Evolutionary conservation across 2,113 vertebrate genomes (phyloP).

Genomic region (Phyllostomus hastatus): DNA sequence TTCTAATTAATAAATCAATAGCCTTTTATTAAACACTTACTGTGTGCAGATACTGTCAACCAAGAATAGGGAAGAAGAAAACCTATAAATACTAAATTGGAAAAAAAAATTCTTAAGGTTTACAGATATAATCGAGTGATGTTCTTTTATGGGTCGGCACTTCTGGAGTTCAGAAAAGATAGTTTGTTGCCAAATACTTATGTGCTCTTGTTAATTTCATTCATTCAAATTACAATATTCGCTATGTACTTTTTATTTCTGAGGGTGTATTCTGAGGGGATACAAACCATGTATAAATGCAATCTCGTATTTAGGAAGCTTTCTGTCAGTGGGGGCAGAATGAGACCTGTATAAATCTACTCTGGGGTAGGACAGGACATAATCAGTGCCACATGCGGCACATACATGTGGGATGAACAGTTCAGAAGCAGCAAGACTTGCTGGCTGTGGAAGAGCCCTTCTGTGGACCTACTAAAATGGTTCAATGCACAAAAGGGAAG

Average conservation of each 20-base stretch:
- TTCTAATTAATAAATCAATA: conserved; percentile 15
- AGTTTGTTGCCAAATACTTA: conserved; percentile 3
- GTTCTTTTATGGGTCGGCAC: background rate
- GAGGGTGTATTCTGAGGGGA: background rate
- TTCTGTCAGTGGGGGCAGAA: background rate
- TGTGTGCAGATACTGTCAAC: background rate
- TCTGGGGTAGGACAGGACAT: background rate
- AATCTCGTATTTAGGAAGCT: background rate
- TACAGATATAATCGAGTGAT: background rate
- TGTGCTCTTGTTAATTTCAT: background rate
- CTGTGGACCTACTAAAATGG: background rate
- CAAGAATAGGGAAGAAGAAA: background rate
- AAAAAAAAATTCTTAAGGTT: background rate
- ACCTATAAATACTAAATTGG: background rate
- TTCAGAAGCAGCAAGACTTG: conserved; percentile 3
- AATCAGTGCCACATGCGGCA: background rate
- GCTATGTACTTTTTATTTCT: conserved; percentile 11
- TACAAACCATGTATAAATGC: background rate
- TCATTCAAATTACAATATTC: conserved; percentile 34
- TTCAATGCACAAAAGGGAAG: background rate
- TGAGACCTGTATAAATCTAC: background rate
- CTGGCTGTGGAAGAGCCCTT: background rate
- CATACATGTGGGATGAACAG: background rate
- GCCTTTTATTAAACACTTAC: conserved; percentile 32
- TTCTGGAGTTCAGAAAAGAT: background rate